Percentiles rank a stretch among this genome's conserved stretches.
Evolutionary conservation across 2,888 invertebrate genomes (phyloP).

Genomic region (Xiphydria camelus): DNA sequence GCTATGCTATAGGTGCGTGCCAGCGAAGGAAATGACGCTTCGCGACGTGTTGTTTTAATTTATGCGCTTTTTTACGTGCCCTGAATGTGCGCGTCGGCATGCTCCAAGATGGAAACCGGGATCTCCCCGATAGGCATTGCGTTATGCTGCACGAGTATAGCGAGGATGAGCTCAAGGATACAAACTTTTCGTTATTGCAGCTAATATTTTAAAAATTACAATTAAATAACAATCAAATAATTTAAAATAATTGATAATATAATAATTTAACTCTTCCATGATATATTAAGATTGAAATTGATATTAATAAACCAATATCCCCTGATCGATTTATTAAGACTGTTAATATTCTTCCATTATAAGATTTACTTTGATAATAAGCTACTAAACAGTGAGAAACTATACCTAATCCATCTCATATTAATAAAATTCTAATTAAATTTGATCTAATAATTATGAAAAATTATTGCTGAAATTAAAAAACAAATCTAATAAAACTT

Average conservation of each 20-base stretch:
- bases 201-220: constrained; percentile 52
- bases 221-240: constrained; percentile 51
- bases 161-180: too few relatives aligned
- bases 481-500: constrained; percentile 69
- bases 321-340: constrained; percentile 75
- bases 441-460: constrained; percentile 71
- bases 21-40: too few relatives aligned
- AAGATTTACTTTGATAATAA: constrained; percentile 72
- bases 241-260: constrained; percentile 11
- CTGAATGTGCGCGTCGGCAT: too few relatives aligned
- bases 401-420: constrained; percentile 75
- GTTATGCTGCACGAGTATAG: too few relatives aligned
- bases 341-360: constrained; percentile 73
- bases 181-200: constrained; percentile 75
- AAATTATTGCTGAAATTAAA: constrained; percentile 70
- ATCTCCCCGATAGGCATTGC: too few relatives aligned
- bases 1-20: too few relatives aligned
- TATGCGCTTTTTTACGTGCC: too few relatives aligned
- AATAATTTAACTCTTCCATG: constrained; percentile 50
- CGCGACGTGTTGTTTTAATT: too few relatives aligned
- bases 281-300: constrained; percentile 64
- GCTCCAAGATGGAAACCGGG: too few relatives aligned
- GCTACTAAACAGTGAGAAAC: constrained; percentile 74
- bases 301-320: constrained; percentile 69
- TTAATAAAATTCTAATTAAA: constrained; percentile 72